These are phyloP conservation scores for Eumaeus atala DNA, from an alignment of 1,140 invertebrate genomes.

Conservation along the genomic window DNA sequence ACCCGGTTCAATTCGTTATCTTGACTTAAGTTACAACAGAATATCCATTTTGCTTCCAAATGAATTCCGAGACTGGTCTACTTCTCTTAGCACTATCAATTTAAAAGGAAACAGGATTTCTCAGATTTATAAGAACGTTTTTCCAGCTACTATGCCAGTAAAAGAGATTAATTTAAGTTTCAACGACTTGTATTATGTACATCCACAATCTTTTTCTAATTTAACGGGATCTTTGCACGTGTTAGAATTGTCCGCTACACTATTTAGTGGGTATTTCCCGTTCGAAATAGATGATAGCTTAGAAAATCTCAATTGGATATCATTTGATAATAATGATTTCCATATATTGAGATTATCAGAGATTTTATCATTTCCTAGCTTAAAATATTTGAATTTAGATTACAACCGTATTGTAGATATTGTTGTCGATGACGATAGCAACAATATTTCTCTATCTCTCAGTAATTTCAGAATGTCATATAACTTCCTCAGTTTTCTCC, in stretches of 20 bases:
- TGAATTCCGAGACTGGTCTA: conserved; percentile 87
- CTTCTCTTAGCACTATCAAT: conserved; percentile 86
- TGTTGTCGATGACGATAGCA: conserved; percentile 79
- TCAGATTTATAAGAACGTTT: conserved; percentile 82
- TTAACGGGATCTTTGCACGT: conserved; percentile 82
- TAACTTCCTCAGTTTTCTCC: conserved; percentile 79
- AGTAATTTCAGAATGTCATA: conserved; percentile 85
- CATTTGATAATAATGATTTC: conserved; percentile 91
- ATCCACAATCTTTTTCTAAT: conserved; percentile 84
- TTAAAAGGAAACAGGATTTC: conserved; percentile 89
- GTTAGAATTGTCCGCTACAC: conserved; percentile 88
- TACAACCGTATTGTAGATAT: conserved; percentile 83
- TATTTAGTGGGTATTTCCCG: conserved; percentile 85
- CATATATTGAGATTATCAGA: conserved; percentile 80
- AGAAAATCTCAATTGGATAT: conserved; percentile 85
- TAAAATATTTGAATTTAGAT: conserved; percentile 90
- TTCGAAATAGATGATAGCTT: conserved; percentile 80
- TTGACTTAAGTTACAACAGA: conserved; percentile 91
- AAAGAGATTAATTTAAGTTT: conserved; percentile 92
- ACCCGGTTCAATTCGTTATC: conserved; percentile 82
- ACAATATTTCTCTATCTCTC: conserved; percentile 82
- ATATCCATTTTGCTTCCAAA: conserved; percentile 83
- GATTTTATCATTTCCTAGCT: conserved; percentile 76
- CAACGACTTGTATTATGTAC: conserved; percentile 86
- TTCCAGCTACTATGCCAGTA: conserved; percentile 79